Conservation (phyloP, 2,113 vertebrate genomes). For the Micronisus gabar region DNA sequence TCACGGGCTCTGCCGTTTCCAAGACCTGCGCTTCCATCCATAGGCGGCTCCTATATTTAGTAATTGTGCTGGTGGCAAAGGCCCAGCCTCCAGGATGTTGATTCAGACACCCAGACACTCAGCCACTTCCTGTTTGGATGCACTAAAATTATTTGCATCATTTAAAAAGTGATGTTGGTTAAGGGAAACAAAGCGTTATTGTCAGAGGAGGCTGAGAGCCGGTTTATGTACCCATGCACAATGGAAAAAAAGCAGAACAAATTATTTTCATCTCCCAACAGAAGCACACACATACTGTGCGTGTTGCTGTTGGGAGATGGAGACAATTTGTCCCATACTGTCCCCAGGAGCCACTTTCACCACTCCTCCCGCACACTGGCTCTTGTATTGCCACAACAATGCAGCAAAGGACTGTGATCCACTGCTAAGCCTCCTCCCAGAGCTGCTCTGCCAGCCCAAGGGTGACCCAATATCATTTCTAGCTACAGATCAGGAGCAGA, state of each 20-base stretch:
- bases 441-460: not conserved
- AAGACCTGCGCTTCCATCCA: not conserved
- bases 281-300: not conserved
- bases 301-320: too few species aligned
- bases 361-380: not conserved
- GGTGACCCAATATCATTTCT: not conserved
- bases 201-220: not conserved
- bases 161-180: conserved; percentile 25
- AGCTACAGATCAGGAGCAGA: not conserved
- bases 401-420: not conserved
- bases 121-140: conserved; percentile 67
- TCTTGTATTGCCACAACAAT: not conserved
- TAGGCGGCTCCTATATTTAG: conserved; percentile 9
- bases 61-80: not conserved
- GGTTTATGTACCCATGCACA: not conserved
- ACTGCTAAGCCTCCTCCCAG: not conserved
- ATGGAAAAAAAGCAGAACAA: conserved; percentile 29
- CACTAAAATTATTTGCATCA: conserved; percentile 46
- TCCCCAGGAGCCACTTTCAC: not conserved
- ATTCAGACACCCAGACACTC: conserved; percentile 59
- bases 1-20: not conserved
- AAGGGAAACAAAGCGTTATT: not conserved
- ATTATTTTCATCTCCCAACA: not conserved
- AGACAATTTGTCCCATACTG: too few species aligned
- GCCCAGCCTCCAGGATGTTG: conserved; percentile 53